Base-by-base conservation (phyloP, 1,140 invertebrate genomes). In the Drosophila sulfurigaster region DNA sequence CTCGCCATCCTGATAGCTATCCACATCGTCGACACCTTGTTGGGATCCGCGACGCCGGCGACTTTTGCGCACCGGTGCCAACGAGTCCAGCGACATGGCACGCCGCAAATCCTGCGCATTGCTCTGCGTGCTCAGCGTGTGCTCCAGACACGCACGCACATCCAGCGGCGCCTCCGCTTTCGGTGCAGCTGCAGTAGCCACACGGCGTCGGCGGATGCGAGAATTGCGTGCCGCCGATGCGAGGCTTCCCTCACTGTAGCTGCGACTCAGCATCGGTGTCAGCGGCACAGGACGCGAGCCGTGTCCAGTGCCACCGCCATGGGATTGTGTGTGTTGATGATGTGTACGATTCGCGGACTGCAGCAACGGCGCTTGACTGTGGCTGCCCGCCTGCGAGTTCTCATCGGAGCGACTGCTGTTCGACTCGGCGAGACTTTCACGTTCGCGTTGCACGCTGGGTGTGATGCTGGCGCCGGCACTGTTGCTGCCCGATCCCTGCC, bases 201-300 rank as follows among this genome's bases (percentile, higher is more conserved):
- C 87, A 79, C 0, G 78, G 58, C 87, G 82, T 0, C 79, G 60
- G 3, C 91, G 76, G 11, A 81, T 86, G 3, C 91, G 76, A 0
- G 90, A 92, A n/a, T 87, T 92, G 2, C 91, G 68, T 5, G 78
- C 81, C 2, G 91, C 79, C 20, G 92, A 91, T 0, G 92, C 92
- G 46, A 94, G 75, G 59, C 93, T 94, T 2, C 93, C 93, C 71
- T 94, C 94, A 75, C 94, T 94, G 59, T 93, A 93, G 74, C 94
- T 94, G 56, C 94, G 91, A 8, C 86, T 92, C 1, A 93, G 65
- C 69, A 90, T 75, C 3, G 93, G 88, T n/a, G 94, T 91, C 0
- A 93, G 78, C 0, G 92, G 82, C 1, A 86, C 72, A 0, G 79
- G 77, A 1, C 74, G 70, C 0, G 78, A 35, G 5, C 79, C 79